A percentile compares a stretch with the other conserved stretches of the same genome.
Conservation (phyloP, 2,888 invertebrate species). For the Formica aserva region DNA sequence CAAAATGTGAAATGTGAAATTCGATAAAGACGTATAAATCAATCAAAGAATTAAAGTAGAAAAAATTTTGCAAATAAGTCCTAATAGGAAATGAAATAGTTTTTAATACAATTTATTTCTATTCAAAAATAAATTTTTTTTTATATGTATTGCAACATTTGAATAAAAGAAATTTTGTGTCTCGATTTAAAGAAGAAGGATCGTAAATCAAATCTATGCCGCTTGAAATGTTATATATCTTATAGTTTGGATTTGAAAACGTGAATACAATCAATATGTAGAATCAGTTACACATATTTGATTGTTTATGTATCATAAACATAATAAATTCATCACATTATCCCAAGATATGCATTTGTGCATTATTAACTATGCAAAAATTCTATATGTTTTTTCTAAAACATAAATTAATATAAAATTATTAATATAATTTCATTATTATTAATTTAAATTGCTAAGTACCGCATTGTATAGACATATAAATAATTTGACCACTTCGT, state of each 20-base stretch:
- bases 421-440: not conserved
- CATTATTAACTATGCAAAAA: not conserved
- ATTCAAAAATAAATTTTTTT: not conserved
- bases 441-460: not conserved
- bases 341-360: not conserved
- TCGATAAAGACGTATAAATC: not conserved
- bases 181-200: not conserved
- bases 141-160: not conserved
- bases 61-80: not conserved
- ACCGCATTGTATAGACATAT: not conserved
- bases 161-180: not conserved
- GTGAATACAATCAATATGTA: not conserved
- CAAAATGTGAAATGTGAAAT: not conserved
- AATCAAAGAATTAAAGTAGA: not conserved
- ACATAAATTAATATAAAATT: not conserved
- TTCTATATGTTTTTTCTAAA: not conserved
- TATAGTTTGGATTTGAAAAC: not conserved
- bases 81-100: not conserved
- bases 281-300: conserved; percentile 4
- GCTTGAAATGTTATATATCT: not conserved
- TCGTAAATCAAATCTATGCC: not conserved
- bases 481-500: conserved; percentile 3
- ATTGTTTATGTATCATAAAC: not conserved
- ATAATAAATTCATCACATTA: not conserved
- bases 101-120: not conserved